Percentiles rank a stretch among this genome's conserved stretches.
Evolutionary conservation across 2,888 invertebrate species (phyloP).

Genomic region (Nymphalis c-album): DNA sequence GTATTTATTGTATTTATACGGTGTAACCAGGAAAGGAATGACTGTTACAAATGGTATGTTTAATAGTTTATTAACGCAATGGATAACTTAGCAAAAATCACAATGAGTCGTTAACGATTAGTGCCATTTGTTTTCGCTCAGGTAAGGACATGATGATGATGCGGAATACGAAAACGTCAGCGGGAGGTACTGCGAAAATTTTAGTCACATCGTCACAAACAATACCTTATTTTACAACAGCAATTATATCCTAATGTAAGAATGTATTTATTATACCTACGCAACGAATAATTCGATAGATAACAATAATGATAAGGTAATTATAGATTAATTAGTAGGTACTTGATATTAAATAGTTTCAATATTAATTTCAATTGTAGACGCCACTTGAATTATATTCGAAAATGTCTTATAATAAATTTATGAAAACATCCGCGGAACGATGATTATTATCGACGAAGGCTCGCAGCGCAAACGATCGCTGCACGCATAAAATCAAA

Average conservation of each 20-base stretch:
- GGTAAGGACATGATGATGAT: conserved; percentile 60
- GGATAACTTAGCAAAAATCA: conserved; percentile 62
- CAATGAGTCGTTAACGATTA: conserved; percentile 77
- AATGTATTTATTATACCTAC: neutral
- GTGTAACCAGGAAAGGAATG: conserved; percentile 20
- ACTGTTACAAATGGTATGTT: conserved; percentile 46
- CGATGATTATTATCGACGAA: conserved; percentile 31
- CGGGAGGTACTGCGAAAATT: conserved; percentile 55
- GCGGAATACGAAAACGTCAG: conserved; percentile 55
- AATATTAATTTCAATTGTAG: conserved; percentile 8
- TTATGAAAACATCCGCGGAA: conserved; percentile 43
- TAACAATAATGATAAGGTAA: neutral
- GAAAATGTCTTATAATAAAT: conserved; percentile 22
- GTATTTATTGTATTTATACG: conserved; percentile 20
- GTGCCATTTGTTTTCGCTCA: conserved; percentile 61
- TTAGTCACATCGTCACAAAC: conserved; percentile 20
- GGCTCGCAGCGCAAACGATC: conserved; percentile 41
- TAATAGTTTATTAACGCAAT: conserved; percentile 53
- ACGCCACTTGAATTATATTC: conserved; percentile 11
- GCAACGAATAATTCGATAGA: neutral
- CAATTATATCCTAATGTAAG: neutral
- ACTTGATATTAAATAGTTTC: neutral
- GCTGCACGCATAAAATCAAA: conserved; percentile 59
- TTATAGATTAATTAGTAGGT: neutral
- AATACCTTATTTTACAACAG: conserved; percentile 14